phyloP scores from a whole-genome alignment of 1,140 invertebrate species.

The Leptinotarsa texana region DNA sequence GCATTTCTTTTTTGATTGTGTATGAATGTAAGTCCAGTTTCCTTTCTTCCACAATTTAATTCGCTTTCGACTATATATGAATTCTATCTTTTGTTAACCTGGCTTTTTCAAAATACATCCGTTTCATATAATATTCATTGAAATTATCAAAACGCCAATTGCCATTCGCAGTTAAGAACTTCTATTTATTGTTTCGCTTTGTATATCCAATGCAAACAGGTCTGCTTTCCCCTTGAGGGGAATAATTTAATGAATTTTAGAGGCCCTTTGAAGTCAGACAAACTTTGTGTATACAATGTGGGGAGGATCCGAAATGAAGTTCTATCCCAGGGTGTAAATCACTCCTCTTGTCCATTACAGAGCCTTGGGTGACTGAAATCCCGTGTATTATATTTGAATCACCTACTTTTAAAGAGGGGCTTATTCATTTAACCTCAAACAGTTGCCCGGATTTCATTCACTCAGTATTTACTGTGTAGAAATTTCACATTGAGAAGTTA shows the following conservation, averaged over 20 bases:
- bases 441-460: too few relatives aligned
- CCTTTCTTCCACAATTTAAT: too few relatives aligned
- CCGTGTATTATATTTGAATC: not conserved
- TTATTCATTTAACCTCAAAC: not conserved
- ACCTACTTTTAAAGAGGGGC: not conserved
- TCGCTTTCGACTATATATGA: too few relatives aligned
- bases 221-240: not conserved
- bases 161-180: too few relatives aligned
- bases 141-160: too few relatives aligned
- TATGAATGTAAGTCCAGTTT: too few relatives aligned
- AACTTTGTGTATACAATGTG: not conserved
- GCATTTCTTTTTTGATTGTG: too few relatives aligned
- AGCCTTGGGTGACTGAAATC: not conserved
- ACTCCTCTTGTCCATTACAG: not conserved
- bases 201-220: not conserved
- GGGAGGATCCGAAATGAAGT: not conserved
- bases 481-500: too few relatives aligned
- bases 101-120: too few relatives aligned
- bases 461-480: too few relatives aligned
- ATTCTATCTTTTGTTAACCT: too few relatives aligned
- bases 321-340: not conserved
- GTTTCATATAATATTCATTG: too few relatives aligned
- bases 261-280: constrained; percentile 5
- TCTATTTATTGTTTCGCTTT: not conserved
- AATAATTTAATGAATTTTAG: constrained; percentile 6